These are phyloP conservation scores for Aromia moschata DNA, from an alignment of 2,888 invertebrate genomes.

Conservation along the genomic window DNA sequence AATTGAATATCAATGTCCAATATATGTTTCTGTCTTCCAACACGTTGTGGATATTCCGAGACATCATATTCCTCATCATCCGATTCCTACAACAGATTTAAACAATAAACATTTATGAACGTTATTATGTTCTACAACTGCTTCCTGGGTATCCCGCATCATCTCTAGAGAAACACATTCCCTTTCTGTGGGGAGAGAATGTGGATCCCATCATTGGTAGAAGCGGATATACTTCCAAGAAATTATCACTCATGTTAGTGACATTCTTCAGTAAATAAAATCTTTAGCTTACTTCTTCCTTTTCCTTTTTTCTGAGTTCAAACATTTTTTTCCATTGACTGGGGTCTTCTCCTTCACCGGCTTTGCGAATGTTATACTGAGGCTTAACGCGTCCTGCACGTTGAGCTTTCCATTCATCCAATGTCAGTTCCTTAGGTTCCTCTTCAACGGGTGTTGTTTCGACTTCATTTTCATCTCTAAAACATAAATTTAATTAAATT, in stretches of 20 bases:
- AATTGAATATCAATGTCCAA: constrained; percentile 90
- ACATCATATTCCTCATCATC: constrained; percentile 73
- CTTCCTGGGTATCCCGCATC: too few relatives aligned
- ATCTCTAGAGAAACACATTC: too few relatives aligned
- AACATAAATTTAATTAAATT: too few relatives aligned
- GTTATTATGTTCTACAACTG: too few relatives aligned
- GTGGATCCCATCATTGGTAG: too few relatives aligned
- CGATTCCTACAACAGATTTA: constrained; percentile 55
- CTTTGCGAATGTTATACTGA: constrained; percentile 90
- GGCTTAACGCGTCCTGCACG: constrained; percentile 84
- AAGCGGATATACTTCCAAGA: too few relatives aligned
- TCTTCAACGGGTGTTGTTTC: constrained; percentile 70
- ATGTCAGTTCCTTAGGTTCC: constrained; percentile 85
- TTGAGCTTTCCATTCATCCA: constrained; percentile 94
- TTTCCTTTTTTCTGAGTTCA: constrained; percentile 79
- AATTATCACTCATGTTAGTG: too few relatives aligned
- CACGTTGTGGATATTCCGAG: constrained; percentile 84
- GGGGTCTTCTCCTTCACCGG: constrained; percentile 92
- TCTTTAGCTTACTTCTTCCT: constrained; percentile 55
- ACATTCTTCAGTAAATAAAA: too few relatives aligned
- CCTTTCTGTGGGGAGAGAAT: too few relatives aligned
- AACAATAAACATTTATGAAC: too few relatives aligned
- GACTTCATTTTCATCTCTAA: constrained; percentile 57
- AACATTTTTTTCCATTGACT: constrained; percentile 94
- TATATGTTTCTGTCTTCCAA: constrained; percentile 85